Evolutionary conservation across 2,888 invertebrate genomes (phyloP), one percentile per base, ranked within the genome.

Genomic region (Caenorhabditis sinica): DNA sequence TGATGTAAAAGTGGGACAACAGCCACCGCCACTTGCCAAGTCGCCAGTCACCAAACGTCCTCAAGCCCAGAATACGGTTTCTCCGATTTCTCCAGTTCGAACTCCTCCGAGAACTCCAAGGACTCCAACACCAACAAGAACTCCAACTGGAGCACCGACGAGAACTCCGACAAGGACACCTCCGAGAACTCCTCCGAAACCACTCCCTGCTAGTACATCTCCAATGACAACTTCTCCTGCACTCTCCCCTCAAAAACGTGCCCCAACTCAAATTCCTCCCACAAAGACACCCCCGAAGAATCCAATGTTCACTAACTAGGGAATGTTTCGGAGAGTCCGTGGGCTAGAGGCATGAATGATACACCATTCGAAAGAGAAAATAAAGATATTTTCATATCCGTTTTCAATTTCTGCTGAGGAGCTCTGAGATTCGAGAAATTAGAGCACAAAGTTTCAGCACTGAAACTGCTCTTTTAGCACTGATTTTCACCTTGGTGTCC

Each of bases 101-200:
- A 63, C 63, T 43, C 63, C 63, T 13, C 45, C 60, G 20, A 33
- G 36, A 36, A 49, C 49, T 2, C 49, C 49, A 5, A 49, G 20
- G 5, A 49, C 49, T 20, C 49, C 49, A 5, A 49, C 49, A 8
- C 49, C 49, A 2, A 49, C 49, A 2, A n/a, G 15, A 33, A 33
- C 58, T 33, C 58, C 58, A 28, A 25, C 58, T 6, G 11, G 49
- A 49, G 20, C 49, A 8, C 49, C 49, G 1, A 49, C 49, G 13
- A 49, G 49, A 1, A 49, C 49, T 20, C 49, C 49, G 20, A 49
- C 20, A 5, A 49, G 20, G 15, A 49, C 49, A 5, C 49, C 49
- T 6, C n/a, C 49, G 20, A 49, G 49, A 20, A 49, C 49, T 20
- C 49, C 49, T n/a, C 20, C 1, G 1, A 49, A 20, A 20, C n/a